Conservation (phyloP, 2,113 vertebrate species). For the Fukomys damarensis region DNA sequence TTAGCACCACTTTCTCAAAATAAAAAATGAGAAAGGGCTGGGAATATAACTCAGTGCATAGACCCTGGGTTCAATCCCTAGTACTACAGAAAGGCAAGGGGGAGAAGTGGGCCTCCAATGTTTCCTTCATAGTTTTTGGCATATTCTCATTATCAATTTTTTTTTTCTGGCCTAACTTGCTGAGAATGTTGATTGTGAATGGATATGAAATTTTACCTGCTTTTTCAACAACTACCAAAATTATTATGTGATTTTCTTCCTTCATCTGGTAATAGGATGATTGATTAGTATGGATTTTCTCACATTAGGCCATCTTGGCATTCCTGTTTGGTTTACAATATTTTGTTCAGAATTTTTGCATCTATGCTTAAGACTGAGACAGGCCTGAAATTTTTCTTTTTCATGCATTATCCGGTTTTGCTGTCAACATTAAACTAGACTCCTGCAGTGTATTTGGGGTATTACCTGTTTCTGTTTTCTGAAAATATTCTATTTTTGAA, state of each 20-base stretch:
- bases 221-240: not conserved
- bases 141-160: not conserved
- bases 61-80: not conserved
- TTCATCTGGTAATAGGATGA: not conserved
- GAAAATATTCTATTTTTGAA: not conserved
- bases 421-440: not conserved
- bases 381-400: conserved; percentile 1
- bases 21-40: not conserved
- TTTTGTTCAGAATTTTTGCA: not conserved
- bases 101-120: not conserved
- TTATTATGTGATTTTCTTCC: not conserved
- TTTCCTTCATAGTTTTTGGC: conserved; percentile 13
- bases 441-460: not conserved
- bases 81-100: too few species aligned
- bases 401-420: not conserved
- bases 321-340: not conserved
- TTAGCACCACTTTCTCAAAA: not conserved
- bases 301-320: not conserved
- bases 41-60: not conserved
- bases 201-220: conserved; percentile 9
- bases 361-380: not conserved
- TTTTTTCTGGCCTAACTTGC: not conserved
- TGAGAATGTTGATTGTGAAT: conserved; percentile 35
- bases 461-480: not conserved
- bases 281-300: not conserved